These are phyloP conservation scores for Tiliacea aurago DNA, from an alignment of 2,888 invertebrate species.

Conservation along the genomic window DNA sequence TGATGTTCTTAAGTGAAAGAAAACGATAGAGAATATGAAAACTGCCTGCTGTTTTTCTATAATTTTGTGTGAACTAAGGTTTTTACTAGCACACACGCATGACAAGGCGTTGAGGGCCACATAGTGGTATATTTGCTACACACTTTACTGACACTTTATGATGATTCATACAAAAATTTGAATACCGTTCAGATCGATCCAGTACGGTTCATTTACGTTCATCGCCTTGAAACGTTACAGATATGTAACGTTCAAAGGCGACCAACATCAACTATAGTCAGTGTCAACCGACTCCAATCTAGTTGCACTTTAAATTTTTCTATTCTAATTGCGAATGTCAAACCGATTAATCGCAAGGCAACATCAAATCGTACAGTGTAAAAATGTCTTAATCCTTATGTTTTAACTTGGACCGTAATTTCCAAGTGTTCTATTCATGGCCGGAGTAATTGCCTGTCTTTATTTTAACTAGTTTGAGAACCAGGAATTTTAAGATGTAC, in stretches of 20 bases:
- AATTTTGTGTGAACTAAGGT: not conserved
- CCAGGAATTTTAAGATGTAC: constrained; percentile 21
- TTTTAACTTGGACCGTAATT: constrained; percentile 48
- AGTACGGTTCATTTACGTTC: too few relatives aligned
- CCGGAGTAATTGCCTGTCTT: constrained; percentile 48
- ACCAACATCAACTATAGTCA: too few relatives aligned
- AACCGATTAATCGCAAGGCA: not conserved
- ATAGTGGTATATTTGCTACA: not conserved
- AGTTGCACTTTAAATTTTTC: not conserved
- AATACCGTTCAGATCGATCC: not conserved
- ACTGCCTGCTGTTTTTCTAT: not conserved
- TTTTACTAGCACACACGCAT: not conserved
- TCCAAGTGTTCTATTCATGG: constrained; percentile 47
- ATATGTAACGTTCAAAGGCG: too few relatives aligned
- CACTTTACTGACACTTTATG: not conserved
- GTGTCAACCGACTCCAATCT: not conserved
- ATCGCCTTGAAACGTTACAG: too few relatives aligned
- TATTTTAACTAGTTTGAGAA: constrained; percentile 40
- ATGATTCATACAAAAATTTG: not conserved
- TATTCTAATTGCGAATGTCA: not conserved
- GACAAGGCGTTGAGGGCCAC: not conserved
- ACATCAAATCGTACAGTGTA: constrained; percentile 14
- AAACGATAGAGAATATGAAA: not conserved
- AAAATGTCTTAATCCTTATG: constrained; percentile 33
- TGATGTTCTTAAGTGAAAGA: not conserved